phyloP scores from a whole-genome alignment of 2,113 vertebrate genomes.

The Anarrhichthys ocellatus region DNA sequence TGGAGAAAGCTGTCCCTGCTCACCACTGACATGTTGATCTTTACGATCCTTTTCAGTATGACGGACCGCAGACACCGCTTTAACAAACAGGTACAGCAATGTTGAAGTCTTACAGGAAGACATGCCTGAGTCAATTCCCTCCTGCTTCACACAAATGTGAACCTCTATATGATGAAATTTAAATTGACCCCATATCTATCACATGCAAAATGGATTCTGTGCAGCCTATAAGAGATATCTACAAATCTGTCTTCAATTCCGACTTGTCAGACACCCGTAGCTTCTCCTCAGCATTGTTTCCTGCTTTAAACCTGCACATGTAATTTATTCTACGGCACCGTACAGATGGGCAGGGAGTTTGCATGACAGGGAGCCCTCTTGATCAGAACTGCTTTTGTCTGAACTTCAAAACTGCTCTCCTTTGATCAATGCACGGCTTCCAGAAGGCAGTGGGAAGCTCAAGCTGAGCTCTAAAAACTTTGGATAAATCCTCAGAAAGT shows the following conservation, averaged over 20 bases:
- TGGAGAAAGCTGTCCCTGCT: slow-evolving; percentile 25
- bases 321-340: slow-evolving; percentile 43
- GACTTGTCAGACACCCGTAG: background rate
- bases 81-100: slow-evolving; percentile 21
- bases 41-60: slow-evolving; percentile 6
- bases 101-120: slow-evolving; percentile 15
- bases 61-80: slow-evolving; percentile 37
- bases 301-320: slow-evolving; percentile 46
- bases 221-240: background rate
- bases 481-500: slow-evolving; percentile 44
- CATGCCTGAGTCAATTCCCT: slow-evolving; percentile 47
- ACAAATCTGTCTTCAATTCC: slow-evolving; percentile 19
- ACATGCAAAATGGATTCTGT: background rate
- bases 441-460: slow-evolving; percentile 48
- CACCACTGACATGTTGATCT: slow-evolving; percentile 48
- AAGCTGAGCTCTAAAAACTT: slow-evolving; percentile 48
- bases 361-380: slow-evolving; percentile 53
- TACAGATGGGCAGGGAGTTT: slow-evolving; percentile 61
- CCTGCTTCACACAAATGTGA: slow-evolving; percentile 31
- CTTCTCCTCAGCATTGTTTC: slow-evolving; percentile 23
- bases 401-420: slow-evolving; percentile 50
- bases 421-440: slow-evolving; percentile 59
- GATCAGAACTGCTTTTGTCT: slow-evolving; percentile 69
- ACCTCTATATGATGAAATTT: slow-evolving; percentile 25
- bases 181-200: slow-evolving; percentile 15